Evolutionary conservation across 2,797 vertebrate species (phyloP).

Genomic region (Antrozous pallidus): DNA sequence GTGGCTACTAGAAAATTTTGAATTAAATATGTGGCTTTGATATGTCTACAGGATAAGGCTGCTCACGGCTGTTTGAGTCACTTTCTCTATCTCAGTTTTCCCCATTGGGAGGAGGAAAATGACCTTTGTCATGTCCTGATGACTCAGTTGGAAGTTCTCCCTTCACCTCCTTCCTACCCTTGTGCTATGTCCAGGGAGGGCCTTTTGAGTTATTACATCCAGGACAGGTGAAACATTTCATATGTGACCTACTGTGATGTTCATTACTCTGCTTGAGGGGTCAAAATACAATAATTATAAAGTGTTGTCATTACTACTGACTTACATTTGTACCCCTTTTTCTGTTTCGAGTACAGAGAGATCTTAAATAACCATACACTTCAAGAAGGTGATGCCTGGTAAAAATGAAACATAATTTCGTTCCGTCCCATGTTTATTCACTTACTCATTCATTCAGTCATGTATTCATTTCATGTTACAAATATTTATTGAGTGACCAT

Average conservation of each 20-base stretch:
- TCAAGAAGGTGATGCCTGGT: not conserved
- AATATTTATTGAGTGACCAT: conserved; percentile 22
- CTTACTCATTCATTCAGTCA: conserved; percentile 17
- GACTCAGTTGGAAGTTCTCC: not conserved
- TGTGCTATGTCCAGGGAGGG: not conserved
- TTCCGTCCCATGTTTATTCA: conserved; percentile 6
- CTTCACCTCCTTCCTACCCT: not conserved
- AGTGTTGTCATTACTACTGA: not conserved
- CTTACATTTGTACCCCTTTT: not conserved
- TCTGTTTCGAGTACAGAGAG: not conserved
- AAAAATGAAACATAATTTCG: not conserved
- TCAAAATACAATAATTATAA: conserved; percentile 12
- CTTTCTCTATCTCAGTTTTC: not conserved
- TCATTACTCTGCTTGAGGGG: not conserved
- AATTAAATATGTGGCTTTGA: not conserved
- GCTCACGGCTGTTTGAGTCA: not conserved
- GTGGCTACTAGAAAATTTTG: not conserved
- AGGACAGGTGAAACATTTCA: not conserved
- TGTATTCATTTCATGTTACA: not conserved
- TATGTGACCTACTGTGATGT: not conserved
- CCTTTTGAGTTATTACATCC: not conserved
- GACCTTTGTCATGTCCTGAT: not conserved
- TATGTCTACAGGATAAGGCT: not conserved
- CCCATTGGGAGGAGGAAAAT: not conserved
- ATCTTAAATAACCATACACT: not conserved